A percentile compares a stretch with the other conserved stretches of the same genome.
These are phyloP conservation scores for Paramormyrops hopkinsi DNA, from an alignment of 2,797 vertebrate species.

Conservation along the genomic window DNA sequence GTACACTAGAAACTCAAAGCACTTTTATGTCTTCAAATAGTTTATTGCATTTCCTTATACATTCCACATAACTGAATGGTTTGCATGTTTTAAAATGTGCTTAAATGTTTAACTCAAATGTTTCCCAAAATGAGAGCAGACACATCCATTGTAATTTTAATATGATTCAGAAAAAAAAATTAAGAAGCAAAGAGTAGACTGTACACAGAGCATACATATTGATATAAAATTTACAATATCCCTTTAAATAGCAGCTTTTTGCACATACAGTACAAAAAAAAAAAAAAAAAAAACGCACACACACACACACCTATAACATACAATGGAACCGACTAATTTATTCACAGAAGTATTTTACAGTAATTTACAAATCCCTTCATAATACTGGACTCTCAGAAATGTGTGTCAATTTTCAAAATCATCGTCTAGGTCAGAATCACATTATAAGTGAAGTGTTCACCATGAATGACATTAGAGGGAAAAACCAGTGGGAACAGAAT, in stretches of 20 bases:
- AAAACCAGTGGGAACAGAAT: neutral
- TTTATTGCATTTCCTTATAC: constrained; percentile 22
- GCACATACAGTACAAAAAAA: constrained; percentile 10
- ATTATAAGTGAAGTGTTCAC: neutral
- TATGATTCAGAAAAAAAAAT: neutral
- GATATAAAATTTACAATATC: neutral
- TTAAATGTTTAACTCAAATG: neutral
- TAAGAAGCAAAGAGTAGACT: neutral
- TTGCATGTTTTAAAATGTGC: neutral
- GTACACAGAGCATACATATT: neutral
- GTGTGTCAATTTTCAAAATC: neutral
- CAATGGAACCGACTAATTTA: neutral
- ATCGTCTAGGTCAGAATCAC: neutral
- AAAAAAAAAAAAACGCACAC: too few relatives aligned
- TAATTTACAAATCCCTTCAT: neutral
- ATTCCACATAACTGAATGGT: constrained; percentile 8
- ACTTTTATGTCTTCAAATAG: neutral
- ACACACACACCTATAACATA: neutral
- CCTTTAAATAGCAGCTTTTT: constrained; percentile 23
- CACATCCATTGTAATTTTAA: neutral
- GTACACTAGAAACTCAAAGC: neutral
- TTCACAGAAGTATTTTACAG: neutral
- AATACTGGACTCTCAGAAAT: neutral
- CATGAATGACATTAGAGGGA: neutral
- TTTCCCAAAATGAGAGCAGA: neutral